Evolutionary conservation across 37 sponge, comb jelly and placozoan species (phyloP).

Genomic region (Hexactinellida sp.): DNA sequence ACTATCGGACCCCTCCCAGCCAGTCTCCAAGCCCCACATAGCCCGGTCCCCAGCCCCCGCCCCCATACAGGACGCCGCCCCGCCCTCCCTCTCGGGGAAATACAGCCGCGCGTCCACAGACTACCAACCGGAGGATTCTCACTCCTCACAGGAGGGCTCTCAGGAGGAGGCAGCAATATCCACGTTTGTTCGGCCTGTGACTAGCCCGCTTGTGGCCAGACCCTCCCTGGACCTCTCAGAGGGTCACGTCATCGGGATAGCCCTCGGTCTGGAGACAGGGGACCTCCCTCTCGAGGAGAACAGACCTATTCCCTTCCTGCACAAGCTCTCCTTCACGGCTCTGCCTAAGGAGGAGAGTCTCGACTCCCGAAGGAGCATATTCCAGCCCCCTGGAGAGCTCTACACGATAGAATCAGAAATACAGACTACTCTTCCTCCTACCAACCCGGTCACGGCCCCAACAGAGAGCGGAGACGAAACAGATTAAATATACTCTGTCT

Average conservation of each 20-base stretch:
- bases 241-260: not conserved
- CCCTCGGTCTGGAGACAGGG: not conserved
- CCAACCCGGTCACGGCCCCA: too few relatives aligned
- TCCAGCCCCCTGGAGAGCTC: not conserved
- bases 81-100: not conserved
- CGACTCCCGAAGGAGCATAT: not conserved
- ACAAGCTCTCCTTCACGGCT: not conserved
- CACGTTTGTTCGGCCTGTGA: not conserved
- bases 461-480: too few relatives aligned
- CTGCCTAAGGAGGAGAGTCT: not conserved
- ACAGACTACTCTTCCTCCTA: not conserved
- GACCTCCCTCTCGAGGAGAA: slow-evolving; percentile 3
- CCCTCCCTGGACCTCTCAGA: not conserved
- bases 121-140: not conserved
- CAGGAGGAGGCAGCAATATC: not conserved
- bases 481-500: too few relatives aligned
- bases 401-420: not conserved
- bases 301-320: not conserved
- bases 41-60: not conserved
- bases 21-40: not conserved
- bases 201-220: not conserved
- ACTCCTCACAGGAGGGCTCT: not conserved
- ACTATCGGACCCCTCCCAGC: not conserved
- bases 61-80: not conserved
- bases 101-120: not conserved